Percentiles rank a stretch among this genome's conserved stretches.
Conservation (phyloP, 2,797 vertebrate species). For the Pseudochaenichthys georgianus region DNA sequence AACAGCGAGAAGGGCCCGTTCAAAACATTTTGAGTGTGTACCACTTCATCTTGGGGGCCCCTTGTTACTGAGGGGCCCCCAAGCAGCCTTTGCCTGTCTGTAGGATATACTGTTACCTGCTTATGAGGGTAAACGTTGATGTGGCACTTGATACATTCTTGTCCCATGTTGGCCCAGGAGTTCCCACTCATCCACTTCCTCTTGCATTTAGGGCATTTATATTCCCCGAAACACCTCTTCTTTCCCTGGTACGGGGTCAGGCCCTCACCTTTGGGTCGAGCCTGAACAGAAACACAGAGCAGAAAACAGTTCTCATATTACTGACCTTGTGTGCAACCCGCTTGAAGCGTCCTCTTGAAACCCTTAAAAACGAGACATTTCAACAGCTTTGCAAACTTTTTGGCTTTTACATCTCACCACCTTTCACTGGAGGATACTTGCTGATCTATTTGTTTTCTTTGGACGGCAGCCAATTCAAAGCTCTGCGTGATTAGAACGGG, state of each 20-base stretch:
- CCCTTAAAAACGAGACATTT: constrained; percentile 8
- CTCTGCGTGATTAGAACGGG: constrained; percentile 48
- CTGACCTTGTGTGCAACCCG: background rate
- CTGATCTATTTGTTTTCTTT: constrained; percentile 61
- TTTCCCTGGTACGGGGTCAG: constrained; percentile 97
- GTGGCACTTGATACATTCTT: constrained; percentile 99
- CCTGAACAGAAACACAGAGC: constrained; percentile 78
- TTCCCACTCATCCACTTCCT: constrained; percentile 99
- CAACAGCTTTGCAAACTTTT: constrained; percentile 45
- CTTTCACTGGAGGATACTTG: constrained; percentile 33
- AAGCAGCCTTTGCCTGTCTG: background rate
- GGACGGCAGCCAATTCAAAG: constrained; percentile 53
- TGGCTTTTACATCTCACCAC: constrained; percentile 52
- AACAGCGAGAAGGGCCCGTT: background rate
- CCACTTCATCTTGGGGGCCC: background rate
- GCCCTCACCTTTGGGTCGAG: constrained; percentile 96
- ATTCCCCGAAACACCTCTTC: constrained; percentile 98
- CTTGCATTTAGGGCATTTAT: constrained; percentile 99
- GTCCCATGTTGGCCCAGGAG: constrained; percentile 99
- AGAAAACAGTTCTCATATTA: background rate
- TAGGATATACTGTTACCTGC: constrained; percentile 85
- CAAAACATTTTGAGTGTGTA: background rate
- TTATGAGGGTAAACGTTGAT: constrained; percentile 99
- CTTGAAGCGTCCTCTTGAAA: background rate
- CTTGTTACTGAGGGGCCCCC: background rate